phyloP scores from a whole-genome alignment of 2,888 invertebrate species.

The Heliconius hortense region DNA sequence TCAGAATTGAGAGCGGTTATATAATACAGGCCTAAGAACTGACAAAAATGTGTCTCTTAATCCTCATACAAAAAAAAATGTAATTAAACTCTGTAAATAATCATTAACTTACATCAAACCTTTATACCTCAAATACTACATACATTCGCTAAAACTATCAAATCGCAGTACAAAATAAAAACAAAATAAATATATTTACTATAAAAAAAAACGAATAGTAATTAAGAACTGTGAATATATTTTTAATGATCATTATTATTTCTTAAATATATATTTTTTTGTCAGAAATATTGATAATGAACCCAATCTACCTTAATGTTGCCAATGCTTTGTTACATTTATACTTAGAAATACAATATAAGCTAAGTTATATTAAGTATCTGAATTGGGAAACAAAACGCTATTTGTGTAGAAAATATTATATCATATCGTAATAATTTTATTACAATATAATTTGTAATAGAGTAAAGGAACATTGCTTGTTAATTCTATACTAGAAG shows the following conservation, averaged over 20 bases:
- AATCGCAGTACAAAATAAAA: conserved; percentile 25
- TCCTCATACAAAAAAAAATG: too few species aligned
- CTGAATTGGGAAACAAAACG: conserved; percentile 78
- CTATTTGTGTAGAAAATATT: conserved; percentile 70
- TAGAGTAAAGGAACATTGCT: neutral
- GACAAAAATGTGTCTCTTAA: too few species aligned
- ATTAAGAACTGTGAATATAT: neutral
- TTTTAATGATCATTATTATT: neutral
- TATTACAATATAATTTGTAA: conserved; percentile 6
- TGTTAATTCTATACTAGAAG: neutral
- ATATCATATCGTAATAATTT: conserved; percentile 63
- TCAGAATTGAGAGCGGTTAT: too few species aligned
- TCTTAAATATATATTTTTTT: neutral
- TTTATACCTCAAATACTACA: conserved; percentile 10
- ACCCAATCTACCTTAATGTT: conserved; percentile 43
- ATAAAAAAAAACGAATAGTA: conserved; percentile 9
- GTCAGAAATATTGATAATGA: neutral
- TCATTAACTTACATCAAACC: neutral
- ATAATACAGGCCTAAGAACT: too few species aligned
- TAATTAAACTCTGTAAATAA: neutral
- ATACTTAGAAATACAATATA: conserved; percentile 41
- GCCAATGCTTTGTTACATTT: conserved; percentile 49
- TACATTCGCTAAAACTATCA: neutral
- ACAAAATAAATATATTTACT: neutral
- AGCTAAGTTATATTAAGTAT: conserved; percentile 44